Evolutionary conservation across 2,888 invertebrate genomes (phyloP).

Genomic region (Nymphalis polychloros): DNA sequence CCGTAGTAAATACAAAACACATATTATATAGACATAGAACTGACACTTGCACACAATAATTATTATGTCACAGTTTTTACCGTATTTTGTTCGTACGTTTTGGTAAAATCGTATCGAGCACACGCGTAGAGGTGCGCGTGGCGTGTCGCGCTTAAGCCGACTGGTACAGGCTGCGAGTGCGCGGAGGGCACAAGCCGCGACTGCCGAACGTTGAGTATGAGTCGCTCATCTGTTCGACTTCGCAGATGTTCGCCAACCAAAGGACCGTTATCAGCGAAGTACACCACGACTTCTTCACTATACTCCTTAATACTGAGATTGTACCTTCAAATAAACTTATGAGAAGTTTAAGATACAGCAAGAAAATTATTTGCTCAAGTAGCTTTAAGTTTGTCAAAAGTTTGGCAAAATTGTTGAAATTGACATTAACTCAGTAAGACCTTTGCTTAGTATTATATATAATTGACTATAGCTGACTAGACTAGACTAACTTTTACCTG

Average conservation of each 20-base stretch:
- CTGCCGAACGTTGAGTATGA: slow-evolving; percentile 37
- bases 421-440: no score
- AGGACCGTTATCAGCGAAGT: slow-evolving; percentile 57
- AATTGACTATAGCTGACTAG: no score
- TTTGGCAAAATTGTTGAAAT: no score
- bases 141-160: slow-evolving; percentile 67
- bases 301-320: background rate
- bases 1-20: slow-evolving; percentile 37
- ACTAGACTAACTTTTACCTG: background rate
- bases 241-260: slow-evolving; percentile 40
- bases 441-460: no score
- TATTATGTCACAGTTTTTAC: slow-evolving; percentile 33
- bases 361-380: no score
- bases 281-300: slow-evolving; percentile 7
- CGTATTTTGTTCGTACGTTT: slow-evolving; percentile 30
- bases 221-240: slow-evolving; percentile 64
- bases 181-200: slow-evolving; percentile 47
- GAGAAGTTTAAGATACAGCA: background rate
- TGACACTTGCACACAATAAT: slow-evolving; percentile 51
- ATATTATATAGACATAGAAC: slow-evolving; percentile 51
- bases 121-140: slow-evolving; percentile 68
- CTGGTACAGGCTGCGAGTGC: slow-evolving; percentile 51
- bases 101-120: slow-evolving; percentile 30
- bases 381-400: no score
- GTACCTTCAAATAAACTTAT: background rate